Conservation (phyloP, 2,113 vertebrate genomes). For the Sylvia atricapilla region DNA sequence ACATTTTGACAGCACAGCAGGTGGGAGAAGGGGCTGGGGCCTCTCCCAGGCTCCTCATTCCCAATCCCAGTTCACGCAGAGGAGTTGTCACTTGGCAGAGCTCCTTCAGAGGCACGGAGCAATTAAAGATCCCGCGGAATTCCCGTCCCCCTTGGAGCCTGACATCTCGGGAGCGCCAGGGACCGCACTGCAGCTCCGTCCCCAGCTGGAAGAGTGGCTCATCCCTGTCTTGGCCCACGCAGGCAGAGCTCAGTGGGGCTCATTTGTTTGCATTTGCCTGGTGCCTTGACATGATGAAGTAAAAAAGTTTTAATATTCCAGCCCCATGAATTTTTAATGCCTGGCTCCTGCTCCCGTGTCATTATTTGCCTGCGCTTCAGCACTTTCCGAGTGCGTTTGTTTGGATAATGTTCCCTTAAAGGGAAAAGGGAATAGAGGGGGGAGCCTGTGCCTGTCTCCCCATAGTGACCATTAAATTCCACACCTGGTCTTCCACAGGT, state of each 20-base stretch:
- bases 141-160: not conserved
- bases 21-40: not conserved
- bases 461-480: constrained; percentile 60
- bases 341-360: constrained; percentile 64
- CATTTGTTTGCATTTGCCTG: constrained; percentile 62
- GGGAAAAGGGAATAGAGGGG: not conserved
- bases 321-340: constrained; percentile 70
- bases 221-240: constrained; percentile 25
- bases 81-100: not conserved
- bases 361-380: constrained; percentile 67
- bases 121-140: not conserved
- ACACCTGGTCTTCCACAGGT: not conserved
- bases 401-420: constrained; percentile 61
- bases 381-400: constrained; percentile 53
- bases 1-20: constrained; percentile 30
- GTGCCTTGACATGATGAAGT: constrained; percentile 64
- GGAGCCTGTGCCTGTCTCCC: not conserved
- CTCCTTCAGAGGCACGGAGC: not conserved
- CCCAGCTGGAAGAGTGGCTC: not conserved
- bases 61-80: fast-evolving
- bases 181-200: not conserved
- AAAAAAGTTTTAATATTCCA: constrained; percentile 71
- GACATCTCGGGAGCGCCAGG: not conserved
- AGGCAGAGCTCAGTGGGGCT: constrained; percentile 35
- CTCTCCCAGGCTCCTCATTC: not conserved